Evolutionary conservation across 2,888 invertebrate species (phyloP), one percentile per base, ranked within the genome.

Genomic region (Drosophila sordidapex): DNA sequence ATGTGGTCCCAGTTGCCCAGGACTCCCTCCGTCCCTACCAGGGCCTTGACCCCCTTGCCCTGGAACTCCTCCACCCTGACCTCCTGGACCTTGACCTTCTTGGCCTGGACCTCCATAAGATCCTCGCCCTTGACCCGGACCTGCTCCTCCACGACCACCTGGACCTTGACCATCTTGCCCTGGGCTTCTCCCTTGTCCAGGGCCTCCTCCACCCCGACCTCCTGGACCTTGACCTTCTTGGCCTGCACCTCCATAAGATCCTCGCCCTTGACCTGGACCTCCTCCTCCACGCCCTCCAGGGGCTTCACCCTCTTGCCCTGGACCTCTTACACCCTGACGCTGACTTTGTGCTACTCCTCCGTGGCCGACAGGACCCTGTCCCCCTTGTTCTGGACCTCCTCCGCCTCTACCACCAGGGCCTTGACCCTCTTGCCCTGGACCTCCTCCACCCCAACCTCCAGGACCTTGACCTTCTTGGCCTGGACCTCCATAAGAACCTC

Each of bases 21-120:
- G 52, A 5, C 27, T 56, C 5, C 53, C 52, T 11, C 60, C 27
- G 1, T 13, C 38, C 4, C 18, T 25, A 15, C n/a, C 48, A 3
- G 11, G 2, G 1, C 48, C 25, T 7, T 25, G 25, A 27, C 46
- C 46, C 7, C 13, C 6, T 13, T 27, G 27, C 3, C 15, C 48
- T 48, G 25, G 27, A 48, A 10, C 40, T n/a, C 43, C 49, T 27
- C 4, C 29, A 29, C 61, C 58, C 15, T 13, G 46, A 2, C 65
- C 65, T 0, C 51, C 64, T 25, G 53, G 46, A 1, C n/a, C 29
- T n/a, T 38, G 53, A 3, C 60, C 56, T 4, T 21, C 21, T 21
- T 46, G 43, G 0, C 11, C 25, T 4, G 40, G 13, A 29, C 40
- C 29, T 4, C 18, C 15, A 29, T 29, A 29, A 29, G 29, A 29